Evolutionary conservation across 2,797 vertebrate species (phyloP), one percentile per base, ranked within the genome.

Genomic region (Girardinus metallicus): DNA sequence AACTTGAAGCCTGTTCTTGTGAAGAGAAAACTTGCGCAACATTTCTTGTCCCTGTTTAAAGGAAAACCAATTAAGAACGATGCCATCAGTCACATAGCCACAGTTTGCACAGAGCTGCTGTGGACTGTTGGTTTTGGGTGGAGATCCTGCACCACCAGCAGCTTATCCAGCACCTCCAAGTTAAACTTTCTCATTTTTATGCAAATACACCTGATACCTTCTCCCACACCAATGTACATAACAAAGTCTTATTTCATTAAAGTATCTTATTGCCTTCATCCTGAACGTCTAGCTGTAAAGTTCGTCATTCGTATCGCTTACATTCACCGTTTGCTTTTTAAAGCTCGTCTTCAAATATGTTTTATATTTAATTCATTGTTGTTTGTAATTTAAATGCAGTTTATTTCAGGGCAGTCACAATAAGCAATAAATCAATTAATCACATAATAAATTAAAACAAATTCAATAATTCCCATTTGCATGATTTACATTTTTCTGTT

Each of bases 151-250:
- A 41, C 64, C 36, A 41, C 36, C 36, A 57, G 49, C 34, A 57
- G n/a, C 29, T 71, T 31, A 57, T 73, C 31, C 53, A 60, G 41
- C 49, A 78, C 49, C 44, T 82, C 79, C 68, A 84, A 83, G 81
- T 84, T 74, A 86, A 87, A 91, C 88, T 84, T 83, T 77, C 49
- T 21, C 34, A 12, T 9, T 82, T 77, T 79, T 78, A 66, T 73
- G 86, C 66, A 93, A 93, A 94, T 51, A 93, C 74, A 90, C 78
- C 78, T 29, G 77, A 88, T 34, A 85, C 53, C 51, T 75, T 49
- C n/a, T 77, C 66, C 57, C 76, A 44, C 64, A 4, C 26, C 73
- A 70, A 11, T 26, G 74, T 41, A 66, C 43, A 83, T 71, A 7
- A 83, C 80, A 49, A 11, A 10, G 23, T 74, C 9, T 4, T 13